phyloP scores from a whole-genome alignment of 2,888 invertebrate genomes.

The Pollenia angustigena region DNA sequence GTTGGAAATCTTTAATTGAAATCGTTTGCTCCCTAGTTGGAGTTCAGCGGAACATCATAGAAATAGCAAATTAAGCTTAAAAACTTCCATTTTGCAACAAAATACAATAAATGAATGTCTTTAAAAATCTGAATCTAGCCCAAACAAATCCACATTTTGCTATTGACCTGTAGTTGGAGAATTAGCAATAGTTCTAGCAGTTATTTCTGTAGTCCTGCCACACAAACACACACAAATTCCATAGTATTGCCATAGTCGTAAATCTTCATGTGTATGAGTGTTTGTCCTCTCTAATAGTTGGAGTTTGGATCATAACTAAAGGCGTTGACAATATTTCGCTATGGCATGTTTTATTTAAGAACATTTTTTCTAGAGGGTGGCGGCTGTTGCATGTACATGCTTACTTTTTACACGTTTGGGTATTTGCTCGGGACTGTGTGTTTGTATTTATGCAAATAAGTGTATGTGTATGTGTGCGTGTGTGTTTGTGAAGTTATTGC shows the following conservation, averaged over 20 bases:
- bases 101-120: not conserved
- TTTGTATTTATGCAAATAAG: not conserved
- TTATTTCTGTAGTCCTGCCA: slow-evolving; percentile 2
- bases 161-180: slow-evolving; percentile 19
- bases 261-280: slow-evolving; percentile 33
- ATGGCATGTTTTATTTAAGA: slow-evolving; percentile 62
- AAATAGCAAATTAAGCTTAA: too few relatives aligned
- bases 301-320: slow-evolving; percentile 67
- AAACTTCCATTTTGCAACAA: too few relatives aligned
- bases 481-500: slow-evolving; percentile 32
- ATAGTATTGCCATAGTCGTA: slow-evolving; percentile 5
- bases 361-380: slow-evolving; percentile 32
- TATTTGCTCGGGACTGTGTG: not conserved
- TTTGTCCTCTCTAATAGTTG: slow-evolving; percentile 41
- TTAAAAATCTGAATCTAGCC: not conserved
- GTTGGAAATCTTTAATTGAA: too few relatives aligned
- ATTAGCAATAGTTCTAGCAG: slow-evolving; percentile 2
- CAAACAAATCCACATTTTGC: not conserved
- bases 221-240: slow-evolving; percentile 17
- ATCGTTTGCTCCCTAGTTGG: too few relatives aligned
- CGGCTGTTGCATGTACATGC: not conserved
- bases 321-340: slow-evolving; percentile 71
- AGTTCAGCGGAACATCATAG: too few relatives aligned
- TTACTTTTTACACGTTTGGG: not conserved
- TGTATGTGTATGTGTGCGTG: not conserved